Evolutionary conservation across 2,797 vertebrate genomes (phyloP), one percentile per base, ranked within the genome.

Genomic region (Stomatorhinus walkeri): DNA sequence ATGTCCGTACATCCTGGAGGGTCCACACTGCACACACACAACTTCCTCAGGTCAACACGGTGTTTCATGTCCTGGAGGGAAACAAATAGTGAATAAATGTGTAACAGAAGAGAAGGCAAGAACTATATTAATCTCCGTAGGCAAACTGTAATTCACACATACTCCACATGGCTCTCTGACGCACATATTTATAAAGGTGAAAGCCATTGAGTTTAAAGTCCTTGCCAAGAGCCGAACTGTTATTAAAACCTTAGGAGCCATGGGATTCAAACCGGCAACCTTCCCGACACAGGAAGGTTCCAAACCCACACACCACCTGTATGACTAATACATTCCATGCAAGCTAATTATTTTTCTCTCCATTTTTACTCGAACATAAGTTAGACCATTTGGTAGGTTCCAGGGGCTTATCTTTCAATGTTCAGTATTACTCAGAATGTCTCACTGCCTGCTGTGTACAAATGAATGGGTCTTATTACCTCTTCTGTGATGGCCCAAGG

Each of bases 1-100:
- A 99, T 99, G 91, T 99, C 98, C 0, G 98, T 99, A 91, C 98
- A 99, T 32, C 98, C 98, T 1, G 98, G 98, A 89, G 98, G 98
- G 93, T 99, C 98, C 90, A 99, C 98, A 1, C 98, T 99, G 93
- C 98, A 99, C 76, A 99, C 95, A 9, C 86, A 94, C 49, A 99
- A 95, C 89, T 96, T 93, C 89, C 97, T 95, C 88, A 99, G 94
- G 91, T 99, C 98, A 88, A 96, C 95, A 90, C 98, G 95, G 88
- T 90, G 93, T 89, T 92, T 95, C 96, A 98, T 95, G 91, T 99
- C 98, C 98, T 99, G 92, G 54, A 93, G 88, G 19, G 4, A 0
- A 10, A 36, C 64, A 36, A 72, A 72, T 6, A 6, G 28, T 14
- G 14, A 83, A 83, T 83, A 48, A 83, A 83, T 22, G 9, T 22